phyloP scores from a whole-genome alignment of 2,888 invertebrate species.

The Andrena camellia region DNA sequence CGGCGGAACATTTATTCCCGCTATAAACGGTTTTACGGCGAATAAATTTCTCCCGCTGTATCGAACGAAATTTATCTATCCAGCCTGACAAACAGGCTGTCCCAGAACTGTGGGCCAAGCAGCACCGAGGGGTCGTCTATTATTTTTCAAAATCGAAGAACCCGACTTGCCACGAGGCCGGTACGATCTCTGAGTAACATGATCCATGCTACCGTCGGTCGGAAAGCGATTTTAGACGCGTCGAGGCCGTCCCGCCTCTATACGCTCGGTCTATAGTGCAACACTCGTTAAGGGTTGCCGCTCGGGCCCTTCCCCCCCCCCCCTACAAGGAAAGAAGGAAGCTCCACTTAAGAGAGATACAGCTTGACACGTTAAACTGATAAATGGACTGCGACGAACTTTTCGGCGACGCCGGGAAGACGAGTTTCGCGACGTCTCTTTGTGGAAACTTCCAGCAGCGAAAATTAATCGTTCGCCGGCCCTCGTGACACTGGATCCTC shows the following conservation, averaged over 20 bases:
- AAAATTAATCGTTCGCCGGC: conserved; percentile 63
- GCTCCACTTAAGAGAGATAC: conserved; percentile 33
- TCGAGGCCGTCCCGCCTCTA: neutral
- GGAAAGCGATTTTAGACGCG: neutral
- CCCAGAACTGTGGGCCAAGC: too few relatives aligned
- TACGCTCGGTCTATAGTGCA: neutral
- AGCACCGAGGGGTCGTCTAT: too few relatives aligned
- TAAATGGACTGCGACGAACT: conserved; percentile 50
- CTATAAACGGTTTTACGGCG: conserved; percentile 50
- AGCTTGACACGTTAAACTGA: conserved; percentile 50
- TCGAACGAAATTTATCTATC: conserved; percentile 53
- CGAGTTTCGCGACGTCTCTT: conserved; percentile 44
- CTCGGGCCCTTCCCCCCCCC: neutral
- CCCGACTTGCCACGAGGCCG: too few relatives aligned
- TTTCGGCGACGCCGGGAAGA: conserved; percentile 25
- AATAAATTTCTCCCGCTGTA: conserved; percentile 47
- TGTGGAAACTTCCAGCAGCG: conserved; percentile 47
- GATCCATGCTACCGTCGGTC: neutral
- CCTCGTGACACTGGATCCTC: conserved; percentile 54
- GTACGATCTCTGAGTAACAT: neutral
- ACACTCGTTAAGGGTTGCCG: neutral
- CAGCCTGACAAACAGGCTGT: conserved; percentile 13
- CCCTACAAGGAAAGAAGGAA: conserved; percentile 7
- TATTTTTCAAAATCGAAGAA: too few relatives aligned
- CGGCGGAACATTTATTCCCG: conserved; percentile 45